Conservation (phyloP, 2,888 invertebrate species). For the Trichopria drosophilae region DNA sequence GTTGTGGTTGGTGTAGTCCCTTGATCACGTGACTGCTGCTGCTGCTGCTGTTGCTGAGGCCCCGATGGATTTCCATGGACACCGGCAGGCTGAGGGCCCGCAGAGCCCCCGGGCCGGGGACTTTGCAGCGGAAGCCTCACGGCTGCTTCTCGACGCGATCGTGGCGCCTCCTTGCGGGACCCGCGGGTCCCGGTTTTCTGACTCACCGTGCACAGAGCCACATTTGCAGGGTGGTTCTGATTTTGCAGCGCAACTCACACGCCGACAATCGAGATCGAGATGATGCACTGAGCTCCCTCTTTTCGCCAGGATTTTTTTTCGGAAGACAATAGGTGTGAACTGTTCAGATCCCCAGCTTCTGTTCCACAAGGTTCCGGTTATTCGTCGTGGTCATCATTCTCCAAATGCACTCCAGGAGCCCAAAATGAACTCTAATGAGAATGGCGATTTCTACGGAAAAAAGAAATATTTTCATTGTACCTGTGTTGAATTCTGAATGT, state of each 20-base stretch:
- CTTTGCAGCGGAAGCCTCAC: conserved; percentile 48
- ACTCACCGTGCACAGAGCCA: conserved; percentile 57
- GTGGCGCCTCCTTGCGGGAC: conserved; percentile 46
- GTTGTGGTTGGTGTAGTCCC: conserved; percentile 28
- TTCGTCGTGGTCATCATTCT: too few species aligned
- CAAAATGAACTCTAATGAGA: too few species aligned
- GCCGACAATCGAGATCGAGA: too few species aligned
- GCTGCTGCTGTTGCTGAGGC: conserved; percentile 30
- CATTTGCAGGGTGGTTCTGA: conserved; percentile 51
- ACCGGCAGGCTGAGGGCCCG: conserved; percentile 36
- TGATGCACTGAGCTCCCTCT: too few species aligned
- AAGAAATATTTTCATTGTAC: too few species aligned
- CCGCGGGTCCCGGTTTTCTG: conserved; percentile 51
- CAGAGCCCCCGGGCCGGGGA: conserved; percentile 45
- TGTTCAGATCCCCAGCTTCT: too few species aligned
- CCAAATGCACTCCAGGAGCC: too few species aligned
- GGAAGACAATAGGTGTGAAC: too few species aligned
- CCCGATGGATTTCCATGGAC: conserved; percentile 28
- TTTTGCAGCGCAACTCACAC: conserved; percentile 31
- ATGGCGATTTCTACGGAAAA: too few species aligned
- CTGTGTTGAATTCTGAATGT: too few species aligned
- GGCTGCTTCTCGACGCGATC: conserved; percentile 42
- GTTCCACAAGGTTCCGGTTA: too few species aligned
- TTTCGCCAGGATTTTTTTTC: too few species aligned
- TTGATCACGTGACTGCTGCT: conserved; percentile 23